Percentiles rank a stretch among this genome's conserved stretches.
Conservation (phyloP, 2,113 vertebrate species). For the Vidua macroura region DNA sequence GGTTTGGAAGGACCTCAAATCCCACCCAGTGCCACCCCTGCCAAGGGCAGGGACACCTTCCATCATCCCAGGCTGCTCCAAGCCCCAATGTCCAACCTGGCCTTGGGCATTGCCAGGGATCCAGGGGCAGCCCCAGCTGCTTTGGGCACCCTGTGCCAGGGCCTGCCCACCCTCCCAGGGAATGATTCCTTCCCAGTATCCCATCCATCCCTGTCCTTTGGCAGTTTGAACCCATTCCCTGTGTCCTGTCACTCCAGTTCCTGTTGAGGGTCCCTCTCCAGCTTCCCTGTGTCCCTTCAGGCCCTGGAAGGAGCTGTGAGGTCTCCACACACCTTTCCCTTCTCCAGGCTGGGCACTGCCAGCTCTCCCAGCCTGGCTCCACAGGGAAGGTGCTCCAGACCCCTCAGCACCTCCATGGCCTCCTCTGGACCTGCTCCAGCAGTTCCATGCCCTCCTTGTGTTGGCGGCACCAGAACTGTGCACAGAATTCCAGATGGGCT, state of each 20-base stretch:
- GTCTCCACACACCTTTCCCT: neutral
- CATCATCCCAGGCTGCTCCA: neutral
- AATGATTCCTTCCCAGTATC: neutral
- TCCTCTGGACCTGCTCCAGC: neutral
- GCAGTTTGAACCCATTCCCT: neutral
- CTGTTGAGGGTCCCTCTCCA: neutral
- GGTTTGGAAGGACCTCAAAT: neutral
- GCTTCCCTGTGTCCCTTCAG: neutral
- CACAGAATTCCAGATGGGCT: neutral
- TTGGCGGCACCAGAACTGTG: neutral
- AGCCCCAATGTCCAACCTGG: rapidly evolving
- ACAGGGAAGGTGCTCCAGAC: rapidly evolving
- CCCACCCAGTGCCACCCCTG: rapidly evolving
- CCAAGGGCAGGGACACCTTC: neutral
- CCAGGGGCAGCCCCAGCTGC: neutral
- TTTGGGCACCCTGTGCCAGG: neutral
- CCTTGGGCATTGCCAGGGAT: neutral
- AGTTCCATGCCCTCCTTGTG: neutral
- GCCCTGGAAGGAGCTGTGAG: neutral
- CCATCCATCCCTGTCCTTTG: neutral
- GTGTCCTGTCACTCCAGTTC: rapidly evolving
- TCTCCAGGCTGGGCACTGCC: neutral
- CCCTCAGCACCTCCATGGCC: rapidly evolving
- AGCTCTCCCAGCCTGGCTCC: neutral
- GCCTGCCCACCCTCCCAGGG: neutral